Conservation (phyloP, 2,888 invertebrate species). For the Amiota communis region DNA sequence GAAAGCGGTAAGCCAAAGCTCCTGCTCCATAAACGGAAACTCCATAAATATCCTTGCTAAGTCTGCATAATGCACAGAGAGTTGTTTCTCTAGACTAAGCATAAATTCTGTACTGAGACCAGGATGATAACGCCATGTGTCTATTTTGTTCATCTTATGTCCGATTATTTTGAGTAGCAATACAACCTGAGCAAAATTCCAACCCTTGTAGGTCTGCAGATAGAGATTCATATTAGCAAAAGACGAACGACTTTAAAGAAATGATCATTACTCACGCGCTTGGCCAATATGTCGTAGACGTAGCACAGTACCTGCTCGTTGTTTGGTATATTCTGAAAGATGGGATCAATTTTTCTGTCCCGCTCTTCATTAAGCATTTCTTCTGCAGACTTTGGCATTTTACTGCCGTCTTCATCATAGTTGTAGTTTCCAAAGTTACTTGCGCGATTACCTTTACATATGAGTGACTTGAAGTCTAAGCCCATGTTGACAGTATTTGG, state of each 20-base stretch:
- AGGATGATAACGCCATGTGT: conserved; percentile 70
- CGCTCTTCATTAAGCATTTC: conserved; percentile 51
- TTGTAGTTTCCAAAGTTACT: conserved; percentile 67
- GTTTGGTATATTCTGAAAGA: conserved; percentile 67
- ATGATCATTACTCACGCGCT: conserved; percentile 49
- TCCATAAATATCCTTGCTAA: conserved; percentile 65
- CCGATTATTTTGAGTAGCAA: conserved; percentile 66
- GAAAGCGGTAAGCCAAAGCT: conserved; percentile 70
- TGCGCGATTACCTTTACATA: conserved; percentile 68
- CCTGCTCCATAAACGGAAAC: conserved; percentile 67
- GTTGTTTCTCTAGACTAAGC: conserved; percentile 61
- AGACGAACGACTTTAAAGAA: not conserved
- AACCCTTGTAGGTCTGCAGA: conserved; percentile 62
- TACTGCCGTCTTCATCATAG: conserved; percentile 57
- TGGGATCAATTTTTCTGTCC: conserved; percentile 60
- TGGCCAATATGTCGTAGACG: conserved; percentile 60
- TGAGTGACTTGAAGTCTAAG: conserved; percentile 61
- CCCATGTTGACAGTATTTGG: conserved; percentile 53
- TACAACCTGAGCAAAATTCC: conserved; percentile 69
- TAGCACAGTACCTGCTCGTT: conserved; percentile 61
- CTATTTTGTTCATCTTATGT: conserved; percentile 65
- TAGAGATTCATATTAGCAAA: not conserved
- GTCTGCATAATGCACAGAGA: conserved; percentile 65
- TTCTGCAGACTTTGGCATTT: conserved; percentile 43
- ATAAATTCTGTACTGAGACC: conserved; percentile 65